These are phyloP conservation scores for Sebastes glaucus DNA, from an alignment of 2,797 vertebrate species.

Conservation along the genomic window DNA sequence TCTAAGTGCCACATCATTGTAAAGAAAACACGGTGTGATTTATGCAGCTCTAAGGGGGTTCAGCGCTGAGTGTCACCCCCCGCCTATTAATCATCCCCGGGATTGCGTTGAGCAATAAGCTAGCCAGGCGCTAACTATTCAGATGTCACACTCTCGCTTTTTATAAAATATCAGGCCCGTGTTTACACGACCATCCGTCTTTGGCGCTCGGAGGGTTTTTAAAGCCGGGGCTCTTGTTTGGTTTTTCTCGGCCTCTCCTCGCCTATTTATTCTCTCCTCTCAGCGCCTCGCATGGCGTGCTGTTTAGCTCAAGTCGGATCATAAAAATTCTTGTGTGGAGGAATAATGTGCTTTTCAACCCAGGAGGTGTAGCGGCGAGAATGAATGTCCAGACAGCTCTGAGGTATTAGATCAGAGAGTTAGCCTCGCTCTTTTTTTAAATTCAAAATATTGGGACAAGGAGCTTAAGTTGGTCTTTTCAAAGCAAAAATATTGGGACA, in stretches of 20 bases:
- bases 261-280: conserved; percentile 67
- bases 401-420: conserved; percentile 41
- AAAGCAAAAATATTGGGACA: conserved; percentile 55
- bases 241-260: conserved; percentile 53
- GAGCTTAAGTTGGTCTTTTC: conserved; percentile 45
- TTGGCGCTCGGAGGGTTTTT: conserved; percentile 20
- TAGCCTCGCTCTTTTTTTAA: neutral
- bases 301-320: conserved; percentile 61
- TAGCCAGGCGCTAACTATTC: conserved; percentile 58
- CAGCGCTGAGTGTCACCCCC: conserved; percentile 66
- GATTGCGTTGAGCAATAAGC: conserved; percentile 64
- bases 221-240: conserved; percentile 58
- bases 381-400: conserved; percentile 28
- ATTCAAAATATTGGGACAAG: conserved; percentile 68
- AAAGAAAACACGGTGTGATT: conserved; percentile 82
- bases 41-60: conserved; percentile 72
- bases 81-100: conserved; percentile 71
- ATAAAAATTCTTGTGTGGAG: conserved; percentile 67
- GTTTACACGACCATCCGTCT: conserved; percentile 67
- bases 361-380: conserved; percentile 41
- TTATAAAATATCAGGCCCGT: conserved; percentile 39
- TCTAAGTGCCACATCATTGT: conserved; percentile 75
- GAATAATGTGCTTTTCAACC: conserved; percentile 65
- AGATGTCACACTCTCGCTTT: conserved; percentile 61
- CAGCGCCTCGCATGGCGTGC: conserved; percentile 53